A percentile compares a stretch with the other conserved stretches of the same genome.
Evolutionary conservation across 2,797 vertebrate species (phyloP).

Genomic region (Hydrolagus colliei): DNA sequence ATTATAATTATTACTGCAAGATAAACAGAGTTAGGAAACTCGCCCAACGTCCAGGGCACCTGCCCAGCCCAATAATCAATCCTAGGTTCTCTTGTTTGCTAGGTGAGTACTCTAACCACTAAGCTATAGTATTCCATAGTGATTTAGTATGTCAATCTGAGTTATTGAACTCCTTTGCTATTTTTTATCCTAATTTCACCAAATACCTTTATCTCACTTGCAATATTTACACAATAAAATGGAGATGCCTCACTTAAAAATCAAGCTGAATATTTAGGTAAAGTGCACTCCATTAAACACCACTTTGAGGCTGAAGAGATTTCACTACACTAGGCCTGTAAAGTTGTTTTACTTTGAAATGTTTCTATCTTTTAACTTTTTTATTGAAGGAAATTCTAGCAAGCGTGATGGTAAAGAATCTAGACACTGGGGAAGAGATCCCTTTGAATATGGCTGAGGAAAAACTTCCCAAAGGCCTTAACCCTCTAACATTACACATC

Average conservation of each 20-base stretch:
- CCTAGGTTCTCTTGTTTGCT: no score
- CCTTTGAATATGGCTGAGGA: conserved; percentile 94
- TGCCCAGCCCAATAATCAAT: no score
- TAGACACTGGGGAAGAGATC: conserved; percentile 97
- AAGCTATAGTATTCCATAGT: no score
- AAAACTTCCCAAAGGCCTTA: conserved; percentile 91
- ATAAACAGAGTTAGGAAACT: neutral
- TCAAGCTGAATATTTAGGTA: neutral
- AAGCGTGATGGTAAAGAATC: conserved; percentile 98
- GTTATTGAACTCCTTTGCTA: neutral
- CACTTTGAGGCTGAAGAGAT: neutral
- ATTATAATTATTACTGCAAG: neutral
- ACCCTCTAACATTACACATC: conserved; percentile 93
- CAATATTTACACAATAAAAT: no score
- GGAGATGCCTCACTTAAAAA: neutral
- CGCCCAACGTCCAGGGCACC: no score
- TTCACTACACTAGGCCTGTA: neutral
- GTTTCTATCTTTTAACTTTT: conserved; percentile 33
- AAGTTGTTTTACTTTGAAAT: neutral
- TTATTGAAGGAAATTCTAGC: conserved; percentile 86
- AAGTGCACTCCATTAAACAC: neutral
- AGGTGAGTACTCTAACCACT: no score
- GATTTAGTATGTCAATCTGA: neutral
- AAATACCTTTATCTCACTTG: neutral
- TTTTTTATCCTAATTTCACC: neutral